Base-by-base conservation (phyloP, 2,113 vertebrate species). In the Pelvicachromis taeniatus region DNA sequence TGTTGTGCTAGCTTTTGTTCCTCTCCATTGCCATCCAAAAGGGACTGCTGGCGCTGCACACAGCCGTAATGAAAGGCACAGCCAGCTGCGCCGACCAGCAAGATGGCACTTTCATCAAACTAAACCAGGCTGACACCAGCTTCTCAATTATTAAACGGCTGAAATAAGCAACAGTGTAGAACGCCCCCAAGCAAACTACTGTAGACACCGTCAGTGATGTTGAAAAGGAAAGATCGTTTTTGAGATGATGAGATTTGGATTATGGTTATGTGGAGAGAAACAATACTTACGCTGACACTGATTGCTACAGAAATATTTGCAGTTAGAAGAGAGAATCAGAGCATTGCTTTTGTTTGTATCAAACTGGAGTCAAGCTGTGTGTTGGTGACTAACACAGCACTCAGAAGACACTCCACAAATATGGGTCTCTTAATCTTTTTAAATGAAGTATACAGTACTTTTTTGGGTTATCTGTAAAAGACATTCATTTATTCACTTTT, bases 61-160 rank as follows among this genome's bases (percentile, higher is more conserved):
- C 73, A 65, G 81, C 58, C 63, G 7, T 87, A 91, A 94, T 90
- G 70, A 90, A 92, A 93, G 85, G 42, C 85, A 85, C 55, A 86
- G 83, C 85, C 82, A 85, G 80, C 88, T 87, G 82, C 50, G 87
- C 78, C 8, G 78, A 77, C 87, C 82, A 88, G 84, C 88, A 85
- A 90, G 88, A 84, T 88, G 82, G 40, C 81, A 85, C 89, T 94
- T 93, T 93, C 90, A 94, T 94, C 91, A 94, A 88, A 87, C 86
- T 91, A 93, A 95, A 87, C 68, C 75, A 68, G 81, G 88, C 90
- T 83, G 89, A 91, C 29, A n/a, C 75, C 83, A 81, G 80, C 89
- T 88, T 68, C 75, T 95, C 78, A 90, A 94, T 93, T 93, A 95
- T 95, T 95, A 89, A 95, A 93, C n/a, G 6, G 53, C 78, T 83